Base-by-base conservation (phyloP, 2,888 invertebrate genomes). In the Latrodectus elegans region DNA sequence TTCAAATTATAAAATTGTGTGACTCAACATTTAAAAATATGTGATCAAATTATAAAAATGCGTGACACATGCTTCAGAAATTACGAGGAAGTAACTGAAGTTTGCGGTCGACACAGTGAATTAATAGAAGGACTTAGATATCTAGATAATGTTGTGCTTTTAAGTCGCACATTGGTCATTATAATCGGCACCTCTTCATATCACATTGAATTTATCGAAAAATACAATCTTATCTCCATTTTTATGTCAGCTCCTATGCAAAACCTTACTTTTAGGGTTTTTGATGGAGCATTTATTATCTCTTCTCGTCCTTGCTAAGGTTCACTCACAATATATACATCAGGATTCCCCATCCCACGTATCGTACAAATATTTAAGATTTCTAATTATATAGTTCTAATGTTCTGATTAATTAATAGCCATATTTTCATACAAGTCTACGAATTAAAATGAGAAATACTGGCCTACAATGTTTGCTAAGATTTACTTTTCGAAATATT, bases 121-220 rank as follows among this genome's bases (percentile, higher is more conserved):
- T 38, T 38, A 71, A 9, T 71, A 49, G 8, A 51, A 71, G 51
- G 71, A 38, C 38, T 38, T 71, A 71, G 51, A 51, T 51, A 71
- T 71, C 51, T 26, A 71, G 38, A 68, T 51, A 52, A 51, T 65
- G 55, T 22, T 72, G 55, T 75, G 79, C 81, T 80, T 49, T 71
- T 70, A 78, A 78, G 49, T 53, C 51, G 68, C 55, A 60, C 72
- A 72, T 77, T 86, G 86, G 81, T 81, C 86, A 86, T 72, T 77
- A 78, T 75, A 71, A 71, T 86, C 86, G 72, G 81, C 86, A 81
- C 76, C 76, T 81, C 75, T 77, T 67, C 86, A 71, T 86, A 86
- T 86, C 86, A 86, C 86, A 86, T 86, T 74, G 75, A 75, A 78
- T 77, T 73, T 86, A 86, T 86, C 86, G 81, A 86, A 86, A 86